phyloP scores from a whole-genome alignment of 2,113 vertebrate species.

The Xenopus laevis region DNA sequence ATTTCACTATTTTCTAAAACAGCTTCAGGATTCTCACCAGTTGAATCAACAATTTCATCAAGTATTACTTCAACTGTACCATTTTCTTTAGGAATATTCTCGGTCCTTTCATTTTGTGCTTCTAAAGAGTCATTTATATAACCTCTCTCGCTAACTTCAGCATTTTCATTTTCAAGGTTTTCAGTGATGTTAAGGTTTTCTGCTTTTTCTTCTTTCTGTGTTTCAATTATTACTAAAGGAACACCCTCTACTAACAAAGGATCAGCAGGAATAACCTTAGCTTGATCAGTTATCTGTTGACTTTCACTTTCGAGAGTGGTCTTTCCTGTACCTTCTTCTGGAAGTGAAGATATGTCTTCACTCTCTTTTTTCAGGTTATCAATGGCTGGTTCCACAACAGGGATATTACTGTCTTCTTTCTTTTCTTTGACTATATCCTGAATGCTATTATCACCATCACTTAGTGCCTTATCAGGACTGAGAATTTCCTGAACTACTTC shows the following conservation, averaged over 20 bases:
- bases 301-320: conserved; percentile 54
- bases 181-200: conserved; percentile 30
- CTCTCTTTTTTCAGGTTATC: background rate
- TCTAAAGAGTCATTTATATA: conserved; percentile 9
- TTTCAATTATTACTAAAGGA: conserved; percentile 55
- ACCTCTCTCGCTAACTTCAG: conserved; percentile 45
- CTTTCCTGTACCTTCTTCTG: conserved; percentile 44
- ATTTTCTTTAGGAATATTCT: conserved; percentile 9
- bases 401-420: background rate
- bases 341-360: background rate
- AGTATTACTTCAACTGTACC: background rate
- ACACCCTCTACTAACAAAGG: background rate
- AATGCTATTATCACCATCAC: conserved; percentile 8
- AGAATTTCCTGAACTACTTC: background rate
- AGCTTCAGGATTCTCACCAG: background rate
- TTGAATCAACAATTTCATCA: background rate
- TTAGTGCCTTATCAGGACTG: background rate
- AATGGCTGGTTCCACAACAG: background rate
- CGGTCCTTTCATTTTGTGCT: conserved; percentile 32
- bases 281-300: conserved; percentile 37
- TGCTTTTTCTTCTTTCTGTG: conserved; percentile 44
- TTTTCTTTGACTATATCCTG: background rate
- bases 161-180: conserved; percentile 35
- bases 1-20: background rate
- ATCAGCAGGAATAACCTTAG: background rate